Evolutionary conservation across 2,113 vertebrate species (phyloP).

Genomic region (Pholis gunnellus): DNA sequence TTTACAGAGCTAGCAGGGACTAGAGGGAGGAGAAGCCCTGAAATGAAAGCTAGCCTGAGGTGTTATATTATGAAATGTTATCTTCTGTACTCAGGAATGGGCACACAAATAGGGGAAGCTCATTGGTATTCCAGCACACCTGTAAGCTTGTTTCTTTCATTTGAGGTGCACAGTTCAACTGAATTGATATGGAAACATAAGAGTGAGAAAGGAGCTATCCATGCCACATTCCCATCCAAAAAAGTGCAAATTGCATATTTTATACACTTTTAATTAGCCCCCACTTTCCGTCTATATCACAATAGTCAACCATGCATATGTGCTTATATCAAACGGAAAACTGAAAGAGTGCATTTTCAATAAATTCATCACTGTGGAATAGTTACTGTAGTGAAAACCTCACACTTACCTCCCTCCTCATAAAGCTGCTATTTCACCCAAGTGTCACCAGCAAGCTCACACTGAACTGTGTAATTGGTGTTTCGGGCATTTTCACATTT

Average conservation of each 20-base stretch:
- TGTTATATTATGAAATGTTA: conserved; percentile 4
- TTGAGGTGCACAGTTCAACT: background rate
- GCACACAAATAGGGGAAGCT: background rate
- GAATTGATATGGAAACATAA: conserved; percentile 3
- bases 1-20: conserved; percentile 26
- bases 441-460: conserved; percentile 1
- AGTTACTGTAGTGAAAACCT: background rate
- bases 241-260: background rate
- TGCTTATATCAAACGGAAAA: background rate
- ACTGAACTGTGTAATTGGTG: background rate
- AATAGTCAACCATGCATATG: background rate
- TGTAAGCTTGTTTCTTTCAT: conserved; percentile 16
- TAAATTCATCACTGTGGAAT: background rate
- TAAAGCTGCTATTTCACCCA: background rate
- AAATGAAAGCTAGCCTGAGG: conserved; percentile 13
- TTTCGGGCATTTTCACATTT: background rate
- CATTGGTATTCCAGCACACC: conserved; percentile 7
- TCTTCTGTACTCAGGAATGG: background rate
- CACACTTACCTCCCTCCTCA: background rate
- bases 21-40: background rate
- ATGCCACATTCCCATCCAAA: background rate
- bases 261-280: background rate
- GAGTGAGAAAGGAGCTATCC: background rate
- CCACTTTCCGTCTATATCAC: background rate
- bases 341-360: background rate